Percentiles rank a stretch among this genome's conserved stretches.
phyloP scores from a whole-genome alignment of 2,797 vertebrate species.

The Acanthis flammea region DNA sequence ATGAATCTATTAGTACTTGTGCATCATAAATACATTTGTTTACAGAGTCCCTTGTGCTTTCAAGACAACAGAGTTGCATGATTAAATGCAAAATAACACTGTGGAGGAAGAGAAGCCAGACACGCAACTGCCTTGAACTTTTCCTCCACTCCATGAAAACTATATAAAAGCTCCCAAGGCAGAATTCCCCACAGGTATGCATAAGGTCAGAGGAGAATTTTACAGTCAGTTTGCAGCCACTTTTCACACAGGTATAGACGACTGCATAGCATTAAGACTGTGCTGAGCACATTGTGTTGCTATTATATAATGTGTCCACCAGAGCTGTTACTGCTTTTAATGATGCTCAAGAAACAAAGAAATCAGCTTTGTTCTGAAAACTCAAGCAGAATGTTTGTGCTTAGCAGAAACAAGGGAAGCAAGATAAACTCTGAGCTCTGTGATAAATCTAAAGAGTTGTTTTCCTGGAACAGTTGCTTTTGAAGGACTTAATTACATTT shows the following conservation, averaged over 20 bases:
- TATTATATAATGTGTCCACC: background rate
- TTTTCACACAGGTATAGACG: background rate
- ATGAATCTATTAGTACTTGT: background rate
- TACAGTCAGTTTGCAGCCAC: slow-evolving; percentile 3
- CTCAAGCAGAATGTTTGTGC: background rate
- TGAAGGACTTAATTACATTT: background rate
- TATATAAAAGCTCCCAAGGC: background rate
- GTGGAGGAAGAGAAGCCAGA: background rate
- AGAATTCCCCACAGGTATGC: background rate
- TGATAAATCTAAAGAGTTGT: background rate
- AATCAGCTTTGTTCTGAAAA: background rate
- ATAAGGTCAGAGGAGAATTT: background rate
- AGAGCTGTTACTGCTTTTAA: background rate
- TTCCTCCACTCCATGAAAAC: background rate
- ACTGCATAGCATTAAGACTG: background rate
- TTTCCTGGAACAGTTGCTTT: background rate
- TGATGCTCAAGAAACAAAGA: slow-evolving; percentile 12
- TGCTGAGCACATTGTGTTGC: background rate
- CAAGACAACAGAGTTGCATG: background rate
- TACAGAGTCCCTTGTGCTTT: background rate
- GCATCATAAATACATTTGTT: background rate
- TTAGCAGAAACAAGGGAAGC: background rate
- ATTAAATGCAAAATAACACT: background rate
- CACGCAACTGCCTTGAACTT: background rate
- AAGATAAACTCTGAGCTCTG: background rate